These are phyloP conservation scores for Eudemis profundana DNA, from an alignment of 2,888 invertebrate genomes.

Conservation along the genomic window DNA sequence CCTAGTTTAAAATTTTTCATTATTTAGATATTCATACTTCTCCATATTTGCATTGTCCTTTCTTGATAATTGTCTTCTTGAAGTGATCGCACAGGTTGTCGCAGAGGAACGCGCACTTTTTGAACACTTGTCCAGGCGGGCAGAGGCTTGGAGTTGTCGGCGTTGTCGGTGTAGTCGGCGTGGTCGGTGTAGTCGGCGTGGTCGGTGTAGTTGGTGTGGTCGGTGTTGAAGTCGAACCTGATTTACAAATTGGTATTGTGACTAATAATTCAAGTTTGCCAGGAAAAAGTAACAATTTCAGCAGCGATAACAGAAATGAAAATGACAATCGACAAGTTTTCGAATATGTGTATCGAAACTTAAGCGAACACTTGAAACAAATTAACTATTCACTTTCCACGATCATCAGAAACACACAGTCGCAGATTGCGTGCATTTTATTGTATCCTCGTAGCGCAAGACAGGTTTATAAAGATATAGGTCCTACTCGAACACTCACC, in stretches of 20 bases:
- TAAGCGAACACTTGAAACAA: too few species aligned
- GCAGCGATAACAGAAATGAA: too few species aligned
- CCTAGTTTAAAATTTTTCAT: background rate
- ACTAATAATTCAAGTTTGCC: too few species aligned
- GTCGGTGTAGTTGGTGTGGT: background rate
- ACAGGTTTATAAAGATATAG: too few species aligned
- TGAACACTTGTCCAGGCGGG: slow-evolving; percentile 84
- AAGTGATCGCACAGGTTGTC: slow-evolving; percentile 89
- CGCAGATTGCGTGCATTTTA: too few species aligned
- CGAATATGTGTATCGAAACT: too few species aligned
- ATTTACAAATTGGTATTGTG: too few species aligned
- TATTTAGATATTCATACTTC: slow-evolving; percentile 58
- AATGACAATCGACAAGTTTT: too few species aligned
- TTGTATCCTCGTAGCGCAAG: too few species aligned
- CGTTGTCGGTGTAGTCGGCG: slow-evolving; percentile 7
- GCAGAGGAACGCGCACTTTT: slow-evolving; percentile 90
- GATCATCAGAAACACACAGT: too few species aligned
- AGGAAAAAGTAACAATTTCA: too few species aligned
- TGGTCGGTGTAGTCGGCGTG: background rate
- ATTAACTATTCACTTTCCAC: too few species aligned
- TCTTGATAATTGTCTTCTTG: slow-evolving; percentile 68
- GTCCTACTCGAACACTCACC: background rate
- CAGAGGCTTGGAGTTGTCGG: slow-evolving; percentile 53
- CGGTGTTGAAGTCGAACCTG: background rate
- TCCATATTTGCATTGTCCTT: slow-evolving; percentile 74